Evolutionary conservation across 2,113 vertebrate genomes (phyloP).

Genomic region (Siniperca knerii): DNA sequence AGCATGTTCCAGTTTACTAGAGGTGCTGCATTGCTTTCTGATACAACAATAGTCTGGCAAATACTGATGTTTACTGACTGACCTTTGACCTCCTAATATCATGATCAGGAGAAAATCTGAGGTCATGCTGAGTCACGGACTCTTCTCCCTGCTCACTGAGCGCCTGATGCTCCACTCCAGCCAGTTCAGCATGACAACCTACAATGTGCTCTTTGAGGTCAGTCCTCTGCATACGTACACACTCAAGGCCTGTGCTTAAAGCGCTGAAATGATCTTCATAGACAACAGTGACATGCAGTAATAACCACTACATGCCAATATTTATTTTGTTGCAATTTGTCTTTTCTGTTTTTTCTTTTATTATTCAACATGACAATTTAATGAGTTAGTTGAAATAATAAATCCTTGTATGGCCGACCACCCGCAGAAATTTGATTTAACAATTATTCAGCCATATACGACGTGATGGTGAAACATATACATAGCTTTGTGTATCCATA

Average conservation of each 20-base stretch:
- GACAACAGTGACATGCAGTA: neutral
- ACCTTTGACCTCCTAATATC: conserved; percentile 47
- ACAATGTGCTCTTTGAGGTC: conserved; percentile 99
- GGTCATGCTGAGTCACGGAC: conserved; percentile 95
- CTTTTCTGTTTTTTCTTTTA: neutral
- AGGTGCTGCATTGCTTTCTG: neutral
- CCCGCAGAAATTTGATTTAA: conserved; percentile 40
- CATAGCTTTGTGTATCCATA: conserved; percentile 9
- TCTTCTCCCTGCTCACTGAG: conserved; percentile 95
- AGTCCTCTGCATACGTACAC: conserved; percentile 4
- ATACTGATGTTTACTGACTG: conserved; percentile 19
- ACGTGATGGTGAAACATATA: conserved; percentile 20
- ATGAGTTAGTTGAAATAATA: conserved; percentile 15
- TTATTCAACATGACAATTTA: neutral
- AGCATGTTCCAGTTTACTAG: neutral
- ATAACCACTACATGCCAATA: neutral
- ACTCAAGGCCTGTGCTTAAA: neutral
- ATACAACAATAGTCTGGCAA: neutral
- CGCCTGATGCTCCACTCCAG: conserved; percentile 94
- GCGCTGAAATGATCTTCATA: neutral
- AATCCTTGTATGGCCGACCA: neutral
- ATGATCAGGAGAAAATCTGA: conserved; percentile 93
- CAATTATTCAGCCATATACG: conserved; percentile 21
- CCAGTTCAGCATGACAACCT: conserved; percentile 94
- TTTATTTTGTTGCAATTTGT: neutral